Conservation (phyloP, 2,888 invertebrate species). For the Volucella zonaria region DNA sequence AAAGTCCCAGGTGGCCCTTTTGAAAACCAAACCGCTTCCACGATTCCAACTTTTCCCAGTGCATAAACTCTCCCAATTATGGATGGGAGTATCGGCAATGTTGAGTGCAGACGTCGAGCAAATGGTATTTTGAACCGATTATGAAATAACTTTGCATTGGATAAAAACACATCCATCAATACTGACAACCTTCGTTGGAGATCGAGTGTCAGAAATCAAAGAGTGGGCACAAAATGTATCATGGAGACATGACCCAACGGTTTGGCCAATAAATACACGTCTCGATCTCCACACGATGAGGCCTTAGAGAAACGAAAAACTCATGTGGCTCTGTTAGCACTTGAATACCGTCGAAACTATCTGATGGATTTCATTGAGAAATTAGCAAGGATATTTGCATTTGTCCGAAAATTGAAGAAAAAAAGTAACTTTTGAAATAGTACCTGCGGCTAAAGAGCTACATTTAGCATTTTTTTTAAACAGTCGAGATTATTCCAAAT, state of each 20-base stretch:
- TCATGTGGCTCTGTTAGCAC: conserved; percentile 3
- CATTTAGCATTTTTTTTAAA: conserved; percentile 26
- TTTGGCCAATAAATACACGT: conserved; percentile 23
- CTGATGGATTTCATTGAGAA: conserved; percentile 10
- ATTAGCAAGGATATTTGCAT: conserved; percentile 13
- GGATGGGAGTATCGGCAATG: conserved; percentile 37
- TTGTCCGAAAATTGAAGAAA: conserved; percentile 2
- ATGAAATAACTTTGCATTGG: conserved; percentile 52
- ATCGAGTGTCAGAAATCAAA: conserved; percentile 58
- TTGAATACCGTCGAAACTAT: conserved; percentile 9
- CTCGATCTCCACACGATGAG: conserved; percentile 11
- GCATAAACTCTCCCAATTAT: conserved; percentile 44
- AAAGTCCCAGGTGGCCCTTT: conserved; percentile 61
- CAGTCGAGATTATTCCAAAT: conserved; percentile 46
- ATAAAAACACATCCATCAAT: conserved; percentile 35
- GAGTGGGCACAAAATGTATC: conserved; percentile 38
- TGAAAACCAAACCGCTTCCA: conserved; percentile 52
- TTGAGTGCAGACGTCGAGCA: conserved; percentile 38
- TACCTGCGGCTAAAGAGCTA: not conserved
- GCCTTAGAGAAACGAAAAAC: conserved; percentile 19
- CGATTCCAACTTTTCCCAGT: conserved; percentile 60
- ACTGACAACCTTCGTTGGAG: conserved; percentile 42
- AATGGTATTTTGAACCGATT: conserved; percentile 45
- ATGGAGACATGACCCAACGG: conserved; percentile 51
- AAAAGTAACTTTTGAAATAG: not conserved